Evolutionary conservation across 2,888 invertebrate genomes (phyloP).

Genomic region (Ditylenchus weischeri): DNA sequence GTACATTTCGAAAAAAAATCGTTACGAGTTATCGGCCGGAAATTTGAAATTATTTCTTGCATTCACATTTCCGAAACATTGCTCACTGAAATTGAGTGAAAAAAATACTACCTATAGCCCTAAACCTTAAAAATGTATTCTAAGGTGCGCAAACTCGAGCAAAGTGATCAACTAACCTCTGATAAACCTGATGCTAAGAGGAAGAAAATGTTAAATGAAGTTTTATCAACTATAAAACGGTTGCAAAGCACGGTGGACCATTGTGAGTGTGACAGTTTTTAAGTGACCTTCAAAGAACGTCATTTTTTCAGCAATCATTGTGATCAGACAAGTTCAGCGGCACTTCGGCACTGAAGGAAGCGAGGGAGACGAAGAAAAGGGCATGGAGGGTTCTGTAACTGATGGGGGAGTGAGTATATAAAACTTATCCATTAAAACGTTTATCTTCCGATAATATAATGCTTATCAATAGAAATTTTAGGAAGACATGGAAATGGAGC

Average conservation of each 20-base stretch:
- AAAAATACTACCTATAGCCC: no score
- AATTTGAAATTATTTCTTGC: no score
- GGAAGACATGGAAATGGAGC: conserved; percentile 59
- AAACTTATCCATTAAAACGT: no score
- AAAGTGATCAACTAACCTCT: conserved; percentile 17
- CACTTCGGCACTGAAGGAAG: conserved; percentile 19
- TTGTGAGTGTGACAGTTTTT: conserved; percentile 2
- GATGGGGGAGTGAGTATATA: conserved; percentile 12
- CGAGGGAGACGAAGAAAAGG: conserved; percentile 13
- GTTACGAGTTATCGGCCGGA: no score
- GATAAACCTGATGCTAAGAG: conserved; percentile 31
- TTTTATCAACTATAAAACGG: conserved; percentile 29
- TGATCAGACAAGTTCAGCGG: conserved; percentile 35
- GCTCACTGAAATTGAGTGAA: no score
- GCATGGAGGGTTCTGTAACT: conserved; percentile 10
- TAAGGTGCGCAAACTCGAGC: conserved; percentile 26
- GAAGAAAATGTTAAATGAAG: conserved; percentile 32
- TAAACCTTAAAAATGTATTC: conserved; percentile 5
- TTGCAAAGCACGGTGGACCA: conserved; percentile 39
- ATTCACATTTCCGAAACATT: no score
- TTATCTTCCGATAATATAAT: no score
- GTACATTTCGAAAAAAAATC: no score
- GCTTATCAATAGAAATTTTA: not conserved
- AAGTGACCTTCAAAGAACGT: no score
- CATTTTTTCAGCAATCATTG: conserved; percentile 16